Evolutionary conservation across 2,797 vertebrate genomes (phyloP), one percentile per base, ranked within the genome.

Genomic region (Tolypeutes matacus): DNA sequence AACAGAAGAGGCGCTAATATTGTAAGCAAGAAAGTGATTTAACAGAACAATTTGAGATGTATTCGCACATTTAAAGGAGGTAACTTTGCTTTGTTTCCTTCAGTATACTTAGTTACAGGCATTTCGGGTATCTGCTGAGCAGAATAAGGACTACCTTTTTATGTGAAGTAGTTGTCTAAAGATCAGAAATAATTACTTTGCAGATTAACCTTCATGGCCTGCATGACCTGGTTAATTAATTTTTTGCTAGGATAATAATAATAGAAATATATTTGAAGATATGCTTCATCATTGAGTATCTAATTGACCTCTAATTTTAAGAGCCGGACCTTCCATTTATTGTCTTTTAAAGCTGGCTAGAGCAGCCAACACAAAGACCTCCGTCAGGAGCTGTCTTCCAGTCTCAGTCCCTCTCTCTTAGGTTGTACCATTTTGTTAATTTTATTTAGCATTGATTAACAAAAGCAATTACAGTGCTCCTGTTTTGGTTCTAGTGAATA

Each of bases 211-310:
- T 98, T 97, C 97, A 80, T 96, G 97, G 96, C 98, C 98, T 97
- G 86, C 88, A 96, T 98, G 98, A 98, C 98, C 98, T 98, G 98
- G 97, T 98, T 98, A 98, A 99, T 99, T 98, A 98, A 98, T 98
- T 98, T 98, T 98, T 98, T 98, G 98, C 98, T 97, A 95, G 98
- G 95, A 98, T 98, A 98, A 98, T 98, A 98, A 98, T 98, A 98
- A 97, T 98, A 98, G 98, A 98, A 98, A 98, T 98, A 98, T 98
- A 98, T 98, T 98, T 98, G 98, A 98, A 98, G 98, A 98, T 98
- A 98, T 42, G 97, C 97, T 97, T 98, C 97, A 97, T 98, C 98
- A 96, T 98, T 98, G 98, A 98, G 97, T 98, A 97, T 98, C 98
- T 98, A 98, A 98, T 98, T 98, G 98, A 98, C 98, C 98, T 98